phyloP scores from a whole-genome alignment of 2,113 vertebrate species.

The Clarias gariepinus region DNA sequence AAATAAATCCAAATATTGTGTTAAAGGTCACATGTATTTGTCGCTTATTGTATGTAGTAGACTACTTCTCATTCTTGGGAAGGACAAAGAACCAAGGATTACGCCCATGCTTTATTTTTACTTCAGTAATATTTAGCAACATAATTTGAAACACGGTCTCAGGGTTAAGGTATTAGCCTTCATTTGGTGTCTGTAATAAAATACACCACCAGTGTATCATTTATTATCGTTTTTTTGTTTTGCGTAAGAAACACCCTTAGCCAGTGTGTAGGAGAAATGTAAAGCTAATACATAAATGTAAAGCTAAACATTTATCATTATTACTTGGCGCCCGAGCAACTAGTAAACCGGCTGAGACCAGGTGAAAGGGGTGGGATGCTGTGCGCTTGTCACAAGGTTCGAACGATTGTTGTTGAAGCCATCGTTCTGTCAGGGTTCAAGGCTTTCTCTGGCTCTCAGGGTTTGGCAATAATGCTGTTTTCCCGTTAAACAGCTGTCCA shows the following conservation, averaged over 20 bases:
- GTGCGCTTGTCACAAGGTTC: background rate
- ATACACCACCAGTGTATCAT: background rate
- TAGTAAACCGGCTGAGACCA: background rate
- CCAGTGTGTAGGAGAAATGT: too few species aligned
- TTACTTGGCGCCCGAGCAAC: background rate
- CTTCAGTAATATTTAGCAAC: background rate
- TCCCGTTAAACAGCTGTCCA: constrained; percentile 58
- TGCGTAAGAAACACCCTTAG: background rate
- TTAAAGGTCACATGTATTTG: too few species aligned
- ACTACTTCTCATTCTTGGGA: background rate
- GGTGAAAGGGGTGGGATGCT: constrained; percentile 6
- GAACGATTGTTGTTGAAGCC: background rate
- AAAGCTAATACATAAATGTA: background rate
- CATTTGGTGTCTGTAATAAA: too few species aligned
- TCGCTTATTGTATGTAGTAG: too few species aligned
- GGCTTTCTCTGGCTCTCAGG: constrained; percentile 8
- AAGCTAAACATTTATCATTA: background rate
- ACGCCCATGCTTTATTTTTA: background rate
- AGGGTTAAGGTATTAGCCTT: background rate
- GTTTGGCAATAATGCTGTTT: constrained; percentile 26
- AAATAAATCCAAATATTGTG: too few species aligned
- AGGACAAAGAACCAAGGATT: background rate
- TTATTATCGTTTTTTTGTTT: background rate
- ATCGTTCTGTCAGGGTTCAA: background rate
- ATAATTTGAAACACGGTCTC: background rate